phyloP scores from a whole-genome alignment of 2,797 vertebrate species.

The Ceryle rudis region DNA sequence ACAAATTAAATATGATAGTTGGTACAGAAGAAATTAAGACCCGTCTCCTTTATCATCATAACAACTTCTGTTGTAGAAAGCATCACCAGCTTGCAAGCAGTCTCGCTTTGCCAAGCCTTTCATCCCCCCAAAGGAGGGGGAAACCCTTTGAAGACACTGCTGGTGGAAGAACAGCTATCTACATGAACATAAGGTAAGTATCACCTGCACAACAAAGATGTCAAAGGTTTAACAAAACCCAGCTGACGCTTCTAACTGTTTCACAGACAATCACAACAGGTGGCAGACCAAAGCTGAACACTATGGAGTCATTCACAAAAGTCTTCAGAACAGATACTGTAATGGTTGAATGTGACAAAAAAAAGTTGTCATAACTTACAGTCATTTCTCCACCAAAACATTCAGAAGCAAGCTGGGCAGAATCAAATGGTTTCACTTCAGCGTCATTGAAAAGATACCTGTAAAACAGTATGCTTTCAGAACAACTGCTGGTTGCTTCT shows the following conservation, averaged over 20 bases:
- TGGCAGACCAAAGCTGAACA: background rate
- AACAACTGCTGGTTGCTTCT: background rate
- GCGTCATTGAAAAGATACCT: constrained; percentile 99
- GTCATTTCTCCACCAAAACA: constrained; percentile 99
- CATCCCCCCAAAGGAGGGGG: background rate
- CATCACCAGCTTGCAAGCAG: background rate
- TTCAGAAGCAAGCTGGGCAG: constrained; percentile 95
- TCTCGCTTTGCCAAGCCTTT: background rate
- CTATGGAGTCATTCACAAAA: accelerated
- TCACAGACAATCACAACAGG: background rate
- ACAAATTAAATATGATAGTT: background rate
- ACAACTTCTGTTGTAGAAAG: background rate
- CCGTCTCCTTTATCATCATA: background rate
- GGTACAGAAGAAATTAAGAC: background rate
- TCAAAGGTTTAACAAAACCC: background rate
- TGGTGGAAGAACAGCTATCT: background rate
- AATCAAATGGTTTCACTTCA: constrained; percentile 98
- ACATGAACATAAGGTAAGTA: background rate
- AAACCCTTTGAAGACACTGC: background rate
- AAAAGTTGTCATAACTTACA: constrained; percentile 78
- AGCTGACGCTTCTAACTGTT: background rate
- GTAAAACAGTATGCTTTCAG: constrained; percentile 6
- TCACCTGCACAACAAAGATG: background rate
- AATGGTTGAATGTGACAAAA: background rate
- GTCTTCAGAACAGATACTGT: background rate